phyloP scores from a whole-genome alignment of 2,797 vertebrate genomes.

The Buphagus erythrorhynchus region DNA sequence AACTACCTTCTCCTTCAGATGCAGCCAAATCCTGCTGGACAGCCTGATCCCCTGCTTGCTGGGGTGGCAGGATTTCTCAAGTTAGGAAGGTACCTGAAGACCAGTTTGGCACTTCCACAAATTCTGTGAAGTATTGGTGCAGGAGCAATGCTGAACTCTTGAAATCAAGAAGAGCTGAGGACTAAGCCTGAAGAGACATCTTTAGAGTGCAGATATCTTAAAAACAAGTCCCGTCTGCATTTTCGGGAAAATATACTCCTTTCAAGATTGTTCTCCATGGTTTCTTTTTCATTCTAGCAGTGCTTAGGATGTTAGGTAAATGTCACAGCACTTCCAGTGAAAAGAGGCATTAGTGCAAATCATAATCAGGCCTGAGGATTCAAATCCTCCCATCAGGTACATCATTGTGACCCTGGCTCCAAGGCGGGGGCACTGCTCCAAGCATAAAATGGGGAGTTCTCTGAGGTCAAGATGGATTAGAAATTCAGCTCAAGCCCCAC shows the following conservation, averaged over 20 bases:
- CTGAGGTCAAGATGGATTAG: neutral
- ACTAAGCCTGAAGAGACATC: neutral
- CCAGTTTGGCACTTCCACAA: neutral
- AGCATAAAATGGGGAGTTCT: neutral
- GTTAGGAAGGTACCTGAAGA: neutral
- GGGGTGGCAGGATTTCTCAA: neutral
- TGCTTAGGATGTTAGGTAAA: neutral
- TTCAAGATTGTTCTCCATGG: neutral
- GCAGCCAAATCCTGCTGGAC: neutral
- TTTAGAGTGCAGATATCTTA: neutral
- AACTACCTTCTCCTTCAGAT: neutral
- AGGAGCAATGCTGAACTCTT: neutral
- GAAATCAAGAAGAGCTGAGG: neutral
- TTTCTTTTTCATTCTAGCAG: neutral
- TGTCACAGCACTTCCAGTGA: neutral
- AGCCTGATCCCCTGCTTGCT: neutral
- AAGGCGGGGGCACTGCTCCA: neutral
- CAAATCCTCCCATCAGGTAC: neutral
- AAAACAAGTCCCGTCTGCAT: neutral
- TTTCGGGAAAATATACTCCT: neutral
- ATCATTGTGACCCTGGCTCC: neutral
- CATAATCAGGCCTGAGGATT: neutral
- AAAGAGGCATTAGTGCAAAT: conserved; percentile 1
- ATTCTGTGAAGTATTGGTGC: neutral
- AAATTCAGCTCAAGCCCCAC: neutral